A percentile compares a stretch with the other conserved stretches of the same genome.
These are phyloP conservation scores for Drosophila simulans DNA, from an alignment of 1,140 invertebrate genomes.

Conservation along the genomic window DNA sequence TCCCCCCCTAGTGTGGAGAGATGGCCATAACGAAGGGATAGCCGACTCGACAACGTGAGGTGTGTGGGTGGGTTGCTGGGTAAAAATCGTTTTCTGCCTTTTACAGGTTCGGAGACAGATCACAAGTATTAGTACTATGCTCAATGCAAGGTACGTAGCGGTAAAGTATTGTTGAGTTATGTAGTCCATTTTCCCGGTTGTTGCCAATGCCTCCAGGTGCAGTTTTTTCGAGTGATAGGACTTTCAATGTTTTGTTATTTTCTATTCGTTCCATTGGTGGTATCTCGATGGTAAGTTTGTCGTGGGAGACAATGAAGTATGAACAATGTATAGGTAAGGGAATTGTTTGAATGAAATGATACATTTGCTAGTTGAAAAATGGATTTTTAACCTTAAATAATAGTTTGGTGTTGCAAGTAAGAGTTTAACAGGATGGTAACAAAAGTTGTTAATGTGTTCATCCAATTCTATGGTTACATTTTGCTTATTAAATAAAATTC, in stretches of 20 bases:
- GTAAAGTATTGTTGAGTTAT: too few species aligned
- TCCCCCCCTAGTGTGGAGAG: too few species aligned
- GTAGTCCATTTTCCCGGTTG: conserved; percentile 4
- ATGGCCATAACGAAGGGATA: too few species aligned
- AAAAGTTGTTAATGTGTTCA: background rate
- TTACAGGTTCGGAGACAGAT: conserved; percentile 1
- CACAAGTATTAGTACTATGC: background rate
- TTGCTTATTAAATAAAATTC: conserved; percentile 2
- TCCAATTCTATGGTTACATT: conserved; percentile 1
- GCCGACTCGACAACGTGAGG: conserved; percentile 6
- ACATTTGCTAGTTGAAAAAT: conserved; percentile 8
- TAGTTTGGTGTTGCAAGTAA: conserved; percentile 13
- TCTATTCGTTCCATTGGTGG: background rate
- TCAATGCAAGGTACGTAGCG: background rate
- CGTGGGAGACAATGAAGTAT: conserved; percentile 8
- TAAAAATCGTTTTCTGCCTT: background rate
- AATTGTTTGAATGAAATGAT: conserved; percentile 7
- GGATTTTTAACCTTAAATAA: conserved; percentile 22
- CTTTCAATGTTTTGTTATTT: conserved; percentile 10
- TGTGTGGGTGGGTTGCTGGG: background rate
- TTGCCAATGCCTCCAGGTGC: background rate
- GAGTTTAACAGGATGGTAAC: background rate
- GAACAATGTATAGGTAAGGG: conserved; percentile 3
- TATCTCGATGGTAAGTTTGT: too few species aligned
- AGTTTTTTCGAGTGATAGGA: conserved; percentile 8